Base-by-base conservation (phyloP, 2,888 invertebrate species). In the Philereme transversata region DNA sequence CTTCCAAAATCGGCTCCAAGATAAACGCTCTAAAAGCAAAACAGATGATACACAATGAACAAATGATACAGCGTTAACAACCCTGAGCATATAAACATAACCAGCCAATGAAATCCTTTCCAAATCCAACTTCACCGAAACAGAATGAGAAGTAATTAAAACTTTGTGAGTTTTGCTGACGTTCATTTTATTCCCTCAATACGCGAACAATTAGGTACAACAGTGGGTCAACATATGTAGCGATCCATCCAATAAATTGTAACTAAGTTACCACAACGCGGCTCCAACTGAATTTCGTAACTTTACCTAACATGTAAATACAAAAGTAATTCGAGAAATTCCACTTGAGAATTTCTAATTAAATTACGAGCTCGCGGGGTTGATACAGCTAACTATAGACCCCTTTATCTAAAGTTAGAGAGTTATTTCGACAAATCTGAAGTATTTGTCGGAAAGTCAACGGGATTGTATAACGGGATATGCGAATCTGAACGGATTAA, bases 271-370 rank as follows among this genome's bases (percentile, higher is more conserved):
- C 66, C 67, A 70, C 72, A 75, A 68, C 74, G 70, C 74, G 70
- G 68, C 67, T 67, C 64, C 68, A 75, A 75, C 58, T 54, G 46
- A 62, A 62, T 62, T 79, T 71, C 47, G 72, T 72, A 72, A 69
- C 75, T 75, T 72, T 74, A 73, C 71, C 71, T 76, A 81, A 76
- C 73, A 73, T 79, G 77, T 82, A 82, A 81, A 83, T 83, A 81
- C 82, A 79, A 83, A 82, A 82, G 83, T 85, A 82, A 86, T 84
- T 84, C 78, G 71, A 74, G 78, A 80, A 85, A 88, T 87, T 85
- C 80, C 84, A 75, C 77, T 79, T 73, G 74, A 78, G 81, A 86
- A 83, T 85, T 86, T 84, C 82, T 84, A 87, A 88, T 88, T 88
- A 83, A 86, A 87, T 87, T 81, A 84, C 78, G 75, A 78, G 74